Conservation (phyloP, 2,888 invertebrate genomes). For the Tinea trinotella region DNA sequence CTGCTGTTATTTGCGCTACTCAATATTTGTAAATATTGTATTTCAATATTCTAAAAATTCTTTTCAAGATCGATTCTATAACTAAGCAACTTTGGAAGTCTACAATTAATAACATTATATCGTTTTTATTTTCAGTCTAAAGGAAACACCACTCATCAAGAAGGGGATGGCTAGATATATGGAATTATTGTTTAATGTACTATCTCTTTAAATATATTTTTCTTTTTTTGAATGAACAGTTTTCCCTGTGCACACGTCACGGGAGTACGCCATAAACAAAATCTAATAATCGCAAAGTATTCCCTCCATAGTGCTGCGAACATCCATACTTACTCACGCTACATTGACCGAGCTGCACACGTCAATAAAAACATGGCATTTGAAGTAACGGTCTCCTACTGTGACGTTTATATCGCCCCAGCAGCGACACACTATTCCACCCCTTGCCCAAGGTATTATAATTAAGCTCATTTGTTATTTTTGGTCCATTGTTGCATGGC, state of each 20-base stretch:
- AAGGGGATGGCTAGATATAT: too few species aligned
- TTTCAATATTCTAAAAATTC: too few species aligned
- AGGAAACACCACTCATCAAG: too few species aligned
- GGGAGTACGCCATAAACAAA: conserved; percentile 4
- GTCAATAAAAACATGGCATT: conserved; percentile 54
- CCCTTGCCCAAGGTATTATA: conserved; percentile 61
- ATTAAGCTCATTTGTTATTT: conserved; percentile 67
- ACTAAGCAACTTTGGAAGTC: too few species aligned
- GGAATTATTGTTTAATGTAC: too few species aligned
- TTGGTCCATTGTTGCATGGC: conserved; percentile 31
- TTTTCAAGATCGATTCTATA: too few species aligned
- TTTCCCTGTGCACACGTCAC: neutral
- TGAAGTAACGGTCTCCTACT: conserved; percentile 9
- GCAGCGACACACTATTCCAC: conserved; percentile 35
- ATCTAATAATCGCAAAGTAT: neutral
- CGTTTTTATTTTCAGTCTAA: too few species aligned
- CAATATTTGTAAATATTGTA: too few species aligned
- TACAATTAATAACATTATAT: too few species aligned
- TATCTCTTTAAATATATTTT: too few species aligned
- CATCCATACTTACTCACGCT: conserved; percentile 42
- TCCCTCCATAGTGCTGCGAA: neutral
- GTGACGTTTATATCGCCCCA: conserved; percentile 4
- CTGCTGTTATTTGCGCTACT: too few species aligned
- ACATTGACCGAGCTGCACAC: conserved; percentile 57
- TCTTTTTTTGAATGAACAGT: neutral